Base-by-base conservation (phyloP, 2,113 vertebrate genomes). In the Phasianus colchicus region DNA sequence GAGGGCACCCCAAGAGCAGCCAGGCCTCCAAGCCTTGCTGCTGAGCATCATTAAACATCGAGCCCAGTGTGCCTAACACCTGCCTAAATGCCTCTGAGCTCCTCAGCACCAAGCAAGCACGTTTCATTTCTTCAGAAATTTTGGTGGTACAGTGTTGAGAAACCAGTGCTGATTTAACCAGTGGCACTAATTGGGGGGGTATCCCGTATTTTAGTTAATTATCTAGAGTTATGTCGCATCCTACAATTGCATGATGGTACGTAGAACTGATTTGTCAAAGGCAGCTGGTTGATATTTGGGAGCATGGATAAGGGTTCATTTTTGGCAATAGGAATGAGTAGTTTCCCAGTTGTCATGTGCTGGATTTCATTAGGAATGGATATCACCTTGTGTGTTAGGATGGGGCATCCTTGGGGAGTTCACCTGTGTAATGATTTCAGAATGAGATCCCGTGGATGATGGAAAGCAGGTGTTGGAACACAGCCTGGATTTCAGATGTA, bases 91-190 rank as follows among this genome's bases (percentile, higher is more conserved):
- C 47, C 47, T 21, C 47, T 21, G 47, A 21, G 29, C 30, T 24
- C 16, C 58, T 70, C 30, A 71, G 71, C 57, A 57, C 20, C 27
- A 1, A 2, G 25, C 40, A 6, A 18, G 32, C 20, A 13, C 21
- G 0, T 58, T n/a, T 0, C 1, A 42, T n/a, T 71, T 57, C 42
- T 6, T 27, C 29, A 64, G 64, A n/a, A 36, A 1, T 82, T 48
- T 34, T 34, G 55, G 57, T 38, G 64, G 24, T n/a, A 42, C 1
- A 4, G 34, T 36, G 54, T 30, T 57, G 83, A 1, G 16, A 9
- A 47, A 47, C 55, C 9, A 48, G 42, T 57, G 29, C 18, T 42
- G 1, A 20, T 34, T 1, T 6, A 48, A 52, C 67, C 47, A 47
- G 20, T 47, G 47, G 47, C 47, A 47, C 47, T 21, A 21, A 47